Evolutionary conservation across 53 echinoderm and acorn worm genomes (phyloP), one percentile per base, ranked within the genome.

Genomic region (Crossaster papposus): DNA sequence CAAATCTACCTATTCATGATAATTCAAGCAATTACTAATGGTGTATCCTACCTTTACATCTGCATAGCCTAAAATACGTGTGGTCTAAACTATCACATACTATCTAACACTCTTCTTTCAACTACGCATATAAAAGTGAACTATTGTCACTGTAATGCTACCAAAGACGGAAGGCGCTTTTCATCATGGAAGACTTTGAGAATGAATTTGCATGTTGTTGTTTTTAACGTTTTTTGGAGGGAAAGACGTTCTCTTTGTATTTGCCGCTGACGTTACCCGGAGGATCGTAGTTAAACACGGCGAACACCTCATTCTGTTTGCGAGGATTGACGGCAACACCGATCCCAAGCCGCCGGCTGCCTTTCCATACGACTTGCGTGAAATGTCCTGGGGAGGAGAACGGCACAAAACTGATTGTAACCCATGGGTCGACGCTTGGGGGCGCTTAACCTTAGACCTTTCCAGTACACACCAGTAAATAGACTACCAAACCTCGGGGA

Each of bases 211-310:
- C 17, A 3, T 20, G 58, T 58, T 20, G 58, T 8, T 58, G 14
- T 20, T 2, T 58, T 87, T 87, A 76, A 33, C 77, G 77, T 18
- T 90, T 89, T 71, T 89, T 94, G 68, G 65, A 36, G 13, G 84
- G 95, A 44, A 90, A 33, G 15, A 97, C 97, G 51, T 97, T 95
- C 36, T 94, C 95, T 73, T 92, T 79, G 79, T 92, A 97, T 37
- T 93, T 81, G 11, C 95, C 97, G 30, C 91, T 90, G 22, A 97
- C 91, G 79, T 97, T 97, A 12, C 97, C 97, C 0, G 97, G 90
- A 15, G 97, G 97, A 33, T 95, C 94, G 50, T 97, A 97, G 71
- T 97, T 97, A 92, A 97, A 97, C 18, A 97, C 95, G 10, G 97
- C 92, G 70, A 89, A 97, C 15, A 95, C 97, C 51, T 94, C 90